These are phyloP conservation scores for Ailuropoda melanoleuca DNA, from an alignment of 2,113 vertebrate genomes.

Conservation along the genomic window DNA sequence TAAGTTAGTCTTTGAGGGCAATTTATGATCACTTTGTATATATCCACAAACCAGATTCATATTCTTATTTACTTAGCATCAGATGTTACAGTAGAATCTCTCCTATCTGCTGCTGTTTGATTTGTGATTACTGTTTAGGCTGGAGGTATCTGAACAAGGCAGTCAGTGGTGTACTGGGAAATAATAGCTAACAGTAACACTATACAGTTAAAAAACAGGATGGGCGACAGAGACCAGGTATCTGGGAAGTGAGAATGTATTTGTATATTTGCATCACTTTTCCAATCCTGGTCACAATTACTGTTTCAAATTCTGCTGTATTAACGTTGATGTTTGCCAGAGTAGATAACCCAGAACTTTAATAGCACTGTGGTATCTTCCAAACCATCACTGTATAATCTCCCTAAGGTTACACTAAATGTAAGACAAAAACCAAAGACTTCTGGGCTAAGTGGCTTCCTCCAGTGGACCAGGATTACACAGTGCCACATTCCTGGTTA, in stretches of 20 bases:
- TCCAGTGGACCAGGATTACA: background rate
- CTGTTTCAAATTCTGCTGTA: background rate
- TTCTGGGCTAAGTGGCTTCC: background rate
- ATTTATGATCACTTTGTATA: background rate
- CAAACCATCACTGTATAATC: background rate
- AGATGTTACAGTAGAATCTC: slow-evolving; percentile 18
- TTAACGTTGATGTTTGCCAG: background rate
- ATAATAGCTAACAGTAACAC: background rate
- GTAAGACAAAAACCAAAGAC: background rate
- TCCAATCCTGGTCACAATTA: background rate
- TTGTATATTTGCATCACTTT: background rate
- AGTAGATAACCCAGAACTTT: background rate
- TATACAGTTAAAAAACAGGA: background rate
- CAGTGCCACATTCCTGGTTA: background rate
- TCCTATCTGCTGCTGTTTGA: background rate
- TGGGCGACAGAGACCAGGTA: background rate
- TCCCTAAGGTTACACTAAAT: background rate
- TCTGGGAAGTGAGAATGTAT: slow-evolving; percentile 15
- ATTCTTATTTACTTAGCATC: slow-evolving; percentile 15
- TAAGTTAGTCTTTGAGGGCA: background rate
- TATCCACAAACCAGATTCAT: background rate
- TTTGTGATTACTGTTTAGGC: background rate
- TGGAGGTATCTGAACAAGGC: background rate
- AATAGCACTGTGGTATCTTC: background rate
- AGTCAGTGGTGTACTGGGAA: background rate